Percentiles rank a stretch among this genome's conserved stretches.
phyloP scores from a whole-genome alignment of 2,888 invertebrate species.

The Deilephila porcellus region DNA sequence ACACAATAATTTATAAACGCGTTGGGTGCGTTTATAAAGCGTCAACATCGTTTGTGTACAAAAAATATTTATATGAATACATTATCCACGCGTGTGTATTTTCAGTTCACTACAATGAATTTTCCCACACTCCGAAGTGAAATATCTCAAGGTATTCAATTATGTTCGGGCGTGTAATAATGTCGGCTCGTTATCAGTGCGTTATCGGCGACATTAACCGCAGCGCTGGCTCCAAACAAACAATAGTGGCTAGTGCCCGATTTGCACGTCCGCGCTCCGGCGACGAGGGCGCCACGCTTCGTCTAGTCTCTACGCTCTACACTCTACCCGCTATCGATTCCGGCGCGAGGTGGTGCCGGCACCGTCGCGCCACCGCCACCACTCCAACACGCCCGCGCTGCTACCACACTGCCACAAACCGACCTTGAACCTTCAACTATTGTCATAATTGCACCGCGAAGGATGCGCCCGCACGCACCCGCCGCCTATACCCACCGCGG shows the following conservation, averaged over 20 bases:
- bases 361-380: conserved; percentile 64
- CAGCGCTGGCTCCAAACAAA: conserved; percentile 49
- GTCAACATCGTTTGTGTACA: not conserved
- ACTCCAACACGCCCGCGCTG: conserved; percentile 54
- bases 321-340: conserved; percentile 74
- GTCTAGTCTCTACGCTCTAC: conserved; percentile 42
- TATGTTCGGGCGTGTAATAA: conserved; percentile 22
- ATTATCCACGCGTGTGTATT: not conserved
- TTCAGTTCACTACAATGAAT: not conserved
- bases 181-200: conserved; percentile 46
- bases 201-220: conserved; percentile 57
- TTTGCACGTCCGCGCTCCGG: conserved; percentile 69
- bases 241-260: conserved; percentile 62
- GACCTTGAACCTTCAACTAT: conserved; percentile 79
- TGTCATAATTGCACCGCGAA: conserved; percentile 58
- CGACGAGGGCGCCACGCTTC: conserved; percentile 70
- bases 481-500: not conserved
- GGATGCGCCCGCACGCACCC: conserved; percentile 48
- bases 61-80: conserved; percentile 6
- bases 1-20: not conserved
- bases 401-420: conserved; percentile 57
- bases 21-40: not conserved
- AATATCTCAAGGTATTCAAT: conserved; percentile 36
- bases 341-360: conserved; percentile 69
- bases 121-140: conserved; percentile 1